Base-by-base conservation (phyloP, 2,797 vertebrate genomes). In the Chrosomus eos region DNA sequence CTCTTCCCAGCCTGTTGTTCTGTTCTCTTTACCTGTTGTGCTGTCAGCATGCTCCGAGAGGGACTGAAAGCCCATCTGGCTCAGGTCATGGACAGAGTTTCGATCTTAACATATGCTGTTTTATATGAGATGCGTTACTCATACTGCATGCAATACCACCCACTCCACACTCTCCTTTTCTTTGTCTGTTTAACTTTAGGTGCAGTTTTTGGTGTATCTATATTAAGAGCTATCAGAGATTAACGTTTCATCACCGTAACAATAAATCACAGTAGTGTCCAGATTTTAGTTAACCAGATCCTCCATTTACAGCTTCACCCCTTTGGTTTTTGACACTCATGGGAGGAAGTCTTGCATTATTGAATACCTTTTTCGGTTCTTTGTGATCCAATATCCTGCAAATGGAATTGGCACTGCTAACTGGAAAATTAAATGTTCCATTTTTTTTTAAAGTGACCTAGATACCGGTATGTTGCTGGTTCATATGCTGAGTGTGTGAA, bases 381-480 rank as follows among this genome's bases (percentile, higher is more conserved):
- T 85, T 71, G 60, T 70, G 72, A 87, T 83, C 87, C 81, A 75
- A 77, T 88, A 88, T 83, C 76, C 87, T 83, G 60, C 77, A 66
- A 33, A 77, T 83, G 83, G 66, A 81, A 77, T 78, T 73, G 75
- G 38, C 72, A 40, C 40, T 72, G 66, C 33, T 68, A 81, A 74
- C 79, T 83, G 85, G 38, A 86, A 85, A 72, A 87, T 84, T 23
- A 75, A 84, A 84, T 62, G 48, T 26, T 79, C 45, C 53, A 62
- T 88, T 84, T 84, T 88, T 84, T 84, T 58, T 81, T 53, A 80
- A 80, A 84, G 40, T 70, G 73, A 88, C 82, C 87, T 74, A 86
- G 73, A 85, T 87, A n/a, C n/a, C n/a, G n/a, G n/a, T n/a, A 51
- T 86, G 64, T 64, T 70, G 67, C 75, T 31, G 26, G 48, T 81